Conservation (phyloP, 1,140 invertebrate species). For the Scaptomyza pallida region DNA sequence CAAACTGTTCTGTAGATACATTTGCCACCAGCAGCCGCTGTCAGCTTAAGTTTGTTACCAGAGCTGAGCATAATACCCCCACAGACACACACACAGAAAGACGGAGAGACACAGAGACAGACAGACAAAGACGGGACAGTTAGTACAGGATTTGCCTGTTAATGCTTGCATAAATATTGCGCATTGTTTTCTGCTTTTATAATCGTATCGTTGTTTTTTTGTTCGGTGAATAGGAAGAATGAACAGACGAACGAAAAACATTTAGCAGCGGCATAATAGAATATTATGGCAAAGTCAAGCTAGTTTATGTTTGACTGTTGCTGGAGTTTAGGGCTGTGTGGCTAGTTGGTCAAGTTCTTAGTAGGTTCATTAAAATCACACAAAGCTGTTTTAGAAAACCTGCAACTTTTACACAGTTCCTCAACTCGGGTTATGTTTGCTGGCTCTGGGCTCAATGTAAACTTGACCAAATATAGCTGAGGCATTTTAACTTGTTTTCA, state of each 20-base stretch:
- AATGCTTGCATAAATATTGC: conserved; percentile 76
- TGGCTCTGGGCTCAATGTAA: conserved; percentile 45
- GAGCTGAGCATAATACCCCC: conserved; percentile 39
- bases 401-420: conserved; percentile 25
- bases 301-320: conserved; percentile 63
- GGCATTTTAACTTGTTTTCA: conserved; percentile 78
- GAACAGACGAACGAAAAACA: conserved; percentile 10
- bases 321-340: conserved; percentile 21
- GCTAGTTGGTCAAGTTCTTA: conserved; percentile 59
- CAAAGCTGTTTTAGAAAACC: conserved; percentile 26
- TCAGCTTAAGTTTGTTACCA: conserved; percentile 70
- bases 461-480: conserved; percentile 77
- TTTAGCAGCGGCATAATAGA: conserved; percentile 45
- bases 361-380: conserved; percentile 79
- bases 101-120: background rate
- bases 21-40: conserved; percentile 45
- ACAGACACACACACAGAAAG: conserved; percentile 17
- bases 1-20: conserved; percentile 45
- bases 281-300: conserved; percentile 59
- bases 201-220: conserved; percentile 7
- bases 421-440: no score
- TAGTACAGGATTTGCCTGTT: conserved; percentile 48
- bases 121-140: conserved; percentile 17
- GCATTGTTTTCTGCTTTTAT: conserved; percentile 63
- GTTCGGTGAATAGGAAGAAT: background rate